Conservation (phyloP, 2,888 invertebrate species). For the Drosophila anomelani region DNA sequence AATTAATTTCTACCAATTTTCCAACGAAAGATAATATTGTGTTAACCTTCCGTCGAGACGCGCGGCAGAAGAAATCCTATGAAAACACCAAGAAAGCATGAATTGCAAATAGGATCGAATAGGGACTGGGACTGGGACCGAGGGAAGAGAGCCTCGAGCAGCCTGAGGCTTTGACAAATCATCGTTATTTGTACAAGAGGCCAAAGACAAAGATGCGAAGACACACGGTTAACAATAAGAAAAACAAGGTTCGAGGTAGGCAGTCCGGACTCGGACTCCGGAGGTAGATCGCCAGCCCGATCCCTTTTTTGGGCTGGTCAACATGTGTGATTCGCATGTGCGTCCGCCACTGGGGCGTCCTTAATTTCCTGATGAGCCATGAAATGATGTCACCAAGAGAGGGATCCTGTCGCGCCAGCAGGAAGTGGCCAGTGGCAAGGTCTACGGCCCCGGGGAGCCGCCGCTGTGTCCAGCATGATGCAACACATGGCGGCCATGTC, state of each 20-base stretch:
- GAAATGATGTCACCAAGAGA: constrained; percentile 81
- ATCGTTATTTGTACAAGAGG: constrained; percentile 77
- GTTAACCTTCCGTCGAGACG: constrained; percentile 63
- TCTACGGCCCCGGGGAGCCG: constrained; percentile 42
- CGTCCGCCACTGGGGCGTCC: constrained; percentile 60
- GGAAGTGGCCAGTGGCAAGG: constrained; percentile 56
- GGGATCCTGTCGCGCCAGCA: constrained; percentile 58
- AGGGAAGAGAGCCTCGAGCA: constrained; percentile 34
- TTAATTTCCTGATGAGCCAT: constrained; percentile 79
- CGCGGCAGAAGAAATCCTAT: constrained; percentile 74
- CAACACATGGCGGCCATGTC: constrained; percentile 71
- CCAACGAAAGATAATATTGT: constrained; percentile 70
- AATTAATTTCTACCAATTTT: constrained; percentile 81
- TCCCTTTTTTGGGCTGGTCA: constrained; percentile 55
- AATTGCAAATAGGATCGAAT: constrained; percentile 73
- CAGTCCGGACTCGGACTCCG: constrained; percentile 17
- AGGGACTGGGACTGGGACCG: constrained; percentile 52
- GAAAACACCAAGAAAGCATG: constrained; percentile 73
- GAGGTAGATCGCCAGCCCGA: constrained; percentile 43
- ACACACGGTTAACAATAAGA: constrained; percentile 72
- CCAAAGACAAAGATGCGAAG: constrained; percentile 44
- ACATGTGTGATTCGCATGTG: constrained; percentile 79
- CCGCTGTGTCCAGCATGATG: constrained; percentile 61
- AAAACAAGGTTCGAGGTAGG: constrained; percentile 62
- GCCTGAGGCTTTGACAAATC: constrained; percentile 64